A percentile compares a stretch with the other conserved stretches of the same genome.
These are phyloP conservation scores for Sebastes miniatus DNA, from an alignment of 2,797 vertebrate species.

Conservation along the genomic window DNA sequence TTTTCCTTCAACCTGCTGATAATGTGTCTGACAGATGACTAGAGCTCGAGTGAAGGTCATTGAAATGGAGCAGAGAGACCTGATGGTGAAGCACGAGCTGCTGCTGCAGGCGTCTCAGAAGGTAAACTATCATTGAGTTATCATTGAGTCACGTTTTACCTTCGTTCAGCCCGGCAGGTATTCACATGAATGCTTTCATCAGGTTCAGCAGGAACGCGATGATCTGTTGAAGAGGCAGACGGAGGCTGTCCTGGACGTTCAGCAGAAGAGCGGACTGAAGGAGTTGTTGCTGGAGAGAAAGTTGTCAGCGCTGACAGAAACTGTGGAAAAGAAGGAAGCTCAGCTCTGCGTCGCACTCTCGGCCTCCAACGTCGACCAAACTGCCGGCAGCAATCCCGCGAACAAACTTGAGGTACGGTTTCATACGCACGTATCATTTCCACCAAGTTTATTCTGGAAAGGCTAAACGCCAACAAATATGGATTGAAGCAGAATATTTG, in stretches of 20 bases:
- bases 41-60: constrained; percentile 18
- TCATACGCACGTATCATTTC: not conserved
- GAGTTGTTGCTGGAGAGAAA: constrained; percentile 53
- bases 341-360: constrained; percentile 34
- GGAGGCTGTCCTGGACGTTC: constrained; percentile 44
- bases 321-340: constrained; percentile 43
- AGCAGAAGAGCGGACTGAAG: constrained; percentile 47
- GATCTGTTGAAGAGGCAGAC: constrained; percentile 55
- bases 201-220: constrained; percentile 63
- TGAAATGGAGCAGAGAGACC: constrained; percentile 35
- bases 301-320: constrained; percentile 3
- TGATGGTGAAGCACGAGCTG: constrained; percentile 44
- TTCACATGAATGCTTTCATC: fast-evolving
- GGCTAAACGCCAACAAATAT: too few species aligned
- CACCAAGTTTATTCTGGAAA: not conserved
- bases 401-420: not conserved
- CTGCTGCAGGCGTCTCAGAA: constrained; percentile 55
- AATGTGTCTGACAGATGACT: constrained; percentile 13
- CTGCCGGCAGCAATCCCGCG: not conserved
- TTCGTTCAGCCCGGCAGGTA: fast-evolving
- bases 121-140: constrained; percentile 31
- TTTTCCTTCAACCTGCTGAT: not conserved
- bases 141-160: not conserved
- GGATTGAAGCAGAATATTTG: too few species aligned
- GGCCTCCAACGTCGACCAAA: not conserved